phyloP scores from a whole-genome alignment of 2,888 invertebrate species.

The Masnerella sp. region DNA sequence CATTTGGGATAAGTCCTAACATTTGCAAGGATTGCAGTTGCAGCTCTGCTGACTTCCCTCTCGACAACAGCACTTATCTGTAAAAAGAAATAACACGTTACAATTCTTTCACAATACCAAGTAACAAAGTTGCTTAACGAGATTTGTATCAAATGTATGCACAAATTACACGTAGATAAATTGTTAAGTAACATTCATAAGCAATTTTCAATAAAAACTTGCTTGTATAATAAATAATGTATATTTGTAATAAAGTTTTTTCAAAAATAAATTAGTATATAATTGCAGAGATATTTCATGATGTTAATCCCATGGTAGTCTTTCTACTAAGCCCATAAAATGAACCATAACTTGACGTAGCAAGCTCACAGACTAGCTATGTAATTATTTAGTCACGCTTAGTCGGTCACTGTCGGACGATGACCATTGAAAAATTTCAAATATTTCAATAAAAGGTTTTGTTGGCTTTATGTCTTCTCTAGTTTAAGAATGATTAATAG shows the following conservation, averaged over 20 bases:
- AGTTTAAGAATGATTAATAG: background rate
- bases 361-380: background rate
- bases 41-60: slow-evolving; percentile 60
- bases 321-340: slow-evolving; percentile 8
- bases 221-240: too few relatives aligned
- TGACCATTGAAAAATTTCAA: slow-evolving; percentile 29
- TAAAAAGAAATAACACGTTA: slow-evolving; percentile 47
- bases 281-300: background rate
- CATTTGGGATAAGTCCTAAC: too few relatives aligned
- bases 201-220: too few relatives aligned
- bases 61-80: slow-evolving; percentile 72
- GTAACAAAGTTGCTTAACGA: background rate
- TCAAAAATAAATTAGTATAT: background rate
- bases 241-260: background rate
- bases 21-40: slow-evolving; percentile 47
- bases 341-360: slow-evolving; percentile 29
- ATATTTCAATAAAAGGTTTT: too few relatives aligned
- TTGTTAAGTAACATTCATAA: background rate
- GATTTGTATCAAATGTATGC: background rate
- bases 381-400: slow-evolving; percentile 38
- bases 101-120: slow-evolving; percentile 8
- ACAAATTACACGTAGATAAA: background rate
- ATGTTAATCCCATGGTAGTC: background rate
- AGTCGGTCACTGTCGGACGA: slow-evolving; percentile 30
- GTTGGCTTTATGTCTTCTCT: background rate